A percentile compares a stretch with the other conserved stretches of the same genome.
phyloP scores from a whole-genome alignment of 2,888 invertebrate genomes.

The Arctia plantaginis region DNA sequence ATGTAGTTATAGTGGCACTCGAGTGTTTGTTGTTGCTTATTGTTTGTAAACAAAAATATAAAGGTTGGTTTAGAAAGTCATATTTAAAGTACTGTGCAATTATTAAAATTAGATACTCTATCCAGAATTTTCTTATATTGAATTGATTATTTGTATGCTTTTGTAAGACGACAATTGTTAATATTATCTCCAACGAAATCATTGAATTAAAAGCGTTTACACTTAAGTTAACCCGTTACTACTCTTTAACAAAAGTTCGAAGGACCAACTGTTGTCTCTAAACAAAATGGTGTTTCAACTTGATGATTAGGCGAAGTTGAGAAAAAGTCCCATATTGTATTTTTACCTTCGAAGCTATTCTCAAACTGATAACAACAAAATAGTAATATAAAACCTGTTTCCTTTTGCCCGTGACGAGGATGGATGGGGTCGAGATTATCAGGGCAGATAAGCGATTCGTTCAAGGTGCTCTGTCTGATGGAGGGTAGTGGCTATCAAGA shows the following conservation, averaged over 20 bases:
- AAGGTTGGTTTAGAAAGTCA: background rate
- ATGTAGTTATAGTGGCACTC: slow-evolving; percentile 15
- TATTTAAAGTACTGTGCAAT: background rate
- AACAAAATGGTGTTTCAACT: background rate
- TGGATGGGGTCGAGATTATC: slow-evolving; percentile 54
- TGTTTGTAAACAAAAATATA: slow-evolving; percentile 19
- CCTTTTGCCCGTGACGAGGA: slow-evolving; percentile 41
- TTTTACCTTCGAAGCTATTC: slow-evolving; percentile 13
- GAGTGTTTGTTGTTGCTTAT: slow-evolving; percentile 3
- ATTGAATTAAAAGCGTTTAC: background rate
- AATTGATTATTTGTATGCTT: background rate
- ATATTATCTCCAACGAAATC: background rate
- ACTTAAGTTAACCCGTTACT: background rate
- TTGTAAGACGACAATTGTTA: background rate
- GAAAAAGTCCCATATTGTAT: background rate
- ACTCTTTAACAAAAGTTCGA: background rate
- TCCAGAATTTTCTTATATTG: background rate
- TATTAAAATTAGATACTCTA: background rate
- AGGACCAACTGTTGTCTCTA: background rate
- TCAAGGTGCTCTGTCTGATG: slow-evolving; percentile 44
- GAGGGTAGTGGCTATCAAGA: slow-evolving; percentile 27
- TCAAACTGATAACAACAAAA: slow-evolving; percentile 20
- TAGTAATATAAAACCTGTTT: slow-evolving; percentile 23
- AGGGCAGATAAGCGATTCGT: slow-evolving; percentile 48
- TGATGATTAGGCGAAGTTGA: background rate